Evolutionary conservation across 1,140 invertebrate genomes (phyloP).

Genomic region (Trachymyrmex cornetzi): DNA sequence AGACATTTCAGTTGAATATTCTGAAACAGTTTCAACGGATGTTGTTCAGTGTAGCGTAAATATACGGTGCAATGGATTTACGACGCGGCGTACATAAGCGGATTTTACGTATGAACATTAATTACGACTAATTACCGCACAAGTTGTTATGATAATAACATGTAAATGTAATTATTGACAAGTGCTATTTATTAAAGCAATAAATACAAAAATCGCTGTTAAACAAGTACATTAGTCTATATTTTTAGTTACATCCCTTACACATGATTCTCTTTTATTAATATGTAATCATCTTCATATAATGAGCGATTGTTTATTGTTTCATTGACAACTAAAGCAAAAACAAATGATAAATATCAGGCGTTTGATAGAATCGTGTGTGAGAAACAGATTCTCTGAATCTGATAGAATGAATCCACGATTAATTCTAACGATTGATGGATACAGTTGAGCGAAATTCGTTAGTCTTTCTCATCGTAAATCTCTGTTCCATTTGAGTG

Average conservation of each 20-base stretch:
- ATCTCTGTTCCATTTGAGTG: background rate
- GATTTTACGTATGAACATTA: slow-evolving; percentile 42
- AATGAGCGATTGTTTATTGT: background rate
- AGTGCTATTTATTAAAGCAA: slow-evolving; percentile 9
- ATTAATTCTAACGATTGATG: slow-evolving; percentile 61
- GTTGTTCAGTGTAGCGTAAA: slow-evolving; percentile 30
- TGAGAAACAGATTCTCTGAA: background rate
- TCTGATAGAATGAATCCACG: background rate
- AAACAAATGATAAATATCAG: slow-evolving; percentile 7
- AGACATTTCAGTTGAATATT: slow-evolving; percentile 30
- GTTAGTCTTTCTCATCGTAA: slow-evolving; percentile 13
- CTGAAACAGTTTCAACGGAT: slow-evolving; percentile 7
- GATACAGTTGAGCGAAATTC: background rate
- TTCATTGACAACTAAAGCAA: background rate
- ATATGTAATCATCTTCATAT: background rate
- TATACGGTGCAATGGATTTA: slow-evolving; percentile 41
- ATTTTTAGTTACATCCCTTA: background rate
- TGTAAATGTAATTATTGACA: slow-evolving; percentile 46
- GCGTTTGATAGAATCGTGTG: background rate
- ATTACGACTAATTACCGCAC: slow-evolving; percentile 51
- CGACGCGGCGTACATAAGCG: slow-evolving; percentile 33
- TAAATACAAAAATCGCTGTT: slow-evolving; percentile 1
- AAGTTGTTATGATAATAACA: background rate
- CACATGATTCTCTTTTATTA: background rate
- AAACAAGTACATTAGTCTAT: background rate